Base-by-base conservation (phyloP, 2,888 invertebrate genomes). In the Apotomis betuletana region DNA sequence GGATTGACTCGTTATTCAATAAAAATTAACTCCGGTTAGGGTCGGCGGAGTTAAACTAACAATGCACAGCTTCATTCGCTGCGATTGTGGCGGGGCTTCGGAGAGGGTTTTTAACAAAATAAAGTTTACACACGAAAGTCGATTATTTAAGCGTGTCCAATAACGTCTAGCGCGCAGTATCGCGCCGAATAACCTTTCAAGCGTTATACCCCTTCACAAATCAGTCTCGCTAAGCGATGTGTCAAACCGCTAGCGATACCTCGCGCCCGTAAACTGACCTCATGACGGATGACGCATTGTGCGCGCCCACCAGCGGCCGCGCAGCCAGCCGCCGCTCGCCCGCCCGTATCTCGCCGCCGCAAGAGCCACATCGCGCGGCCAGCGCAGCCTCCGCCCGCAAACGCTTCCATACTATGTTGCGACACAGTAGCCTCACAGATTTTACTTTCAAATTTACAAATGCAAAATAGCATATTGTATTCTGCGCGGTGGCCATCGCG, bases 381-480 rank as follows among this genome's bases (percentile, higher is more conserved):
- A 12, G 60, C 49, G 27, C 9, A 60, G 74, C 64, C 54, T 15
- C 41, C 8, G 67, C 10, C 63, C 8, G 76, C 62, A 76, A 52
- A 64, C 27, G 46, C 8, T 46, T 10, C 73, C 70, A 78, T 85
- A 91, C 90, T 89, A 87, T 87, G 91, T 92, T 89, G 92, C 90
- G 85, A 84, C 84, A 88, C 90, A 85, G 91, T 91, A 91, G 91
- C 91, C 79, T 81, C 83, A 80, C 74, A 81, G 84, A 89, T 88
- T 90, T 89, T 88, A 89, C 89, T 89, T 89, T 89, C 85, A 86
- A 90, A 90, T 89, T 87, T 84, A 84, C 87, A 89, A 85, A 88
- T 86, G 86, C 84, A 85, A 87, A 91, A 92, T 89, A 87, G 90
- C 87, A 87, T 87, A 92, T 92, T 92, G 92, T 91, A 83, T 89